A percentile compares a stretch with the other conserved stretches of the same genome.
phyloP scores from a whole-genome alignment of 2,113 vertebrate genomes.

The Leptosomus discolor region DNA sequence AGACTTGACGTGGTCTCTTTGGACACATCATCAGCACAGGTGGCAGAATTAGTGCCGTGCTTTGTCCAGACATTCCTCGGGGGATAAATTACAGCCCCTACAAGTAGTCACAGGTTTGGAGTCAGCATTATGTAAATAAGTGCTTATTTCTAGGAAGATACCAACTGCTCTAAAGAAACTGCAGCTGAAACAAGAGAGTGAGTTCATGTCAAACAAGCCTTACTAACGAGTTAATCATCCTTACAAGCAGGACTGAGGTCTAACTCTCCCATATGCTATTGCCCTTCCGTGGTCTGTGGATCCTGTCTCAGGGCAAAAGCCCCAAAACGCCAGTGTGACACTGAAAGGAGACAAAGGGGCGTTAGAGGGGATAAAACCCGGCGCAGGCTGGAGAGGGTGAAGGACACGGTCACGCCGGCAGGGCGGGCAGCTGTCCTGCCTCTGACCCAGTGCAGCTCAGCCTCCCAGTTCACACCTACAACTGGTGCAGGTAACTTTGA shows the following conservation, averaged over 20 bases:
- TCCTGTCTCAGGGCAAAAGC: neutral
- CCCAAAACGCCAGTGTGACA: fast-evolving
- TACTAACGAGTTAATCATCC: neutral
- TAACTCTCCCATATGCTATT: neutral
- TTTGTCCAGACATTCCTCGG: neutral
- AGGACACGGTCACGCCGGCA: fast-evolving
- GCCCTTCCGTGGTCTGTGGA: neutral
- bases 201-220: neutral
- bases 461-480: fast-evolving
- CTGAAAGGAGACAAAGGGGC: neutral
- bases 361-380: fast-evolving
- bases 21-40: neutral
- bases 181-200: neutral
- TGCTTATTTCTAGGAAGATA: neutral
- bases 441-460: fast-evolving
- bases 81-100: constrained; percentile 17
- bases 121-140: constrained; percentile 30
- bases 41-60: constrained; percentile 3
- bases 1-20: neutral
- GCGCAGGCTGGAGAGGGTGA: neutral
- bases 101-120: neutral
- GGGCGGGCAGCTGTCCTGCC: neutral
- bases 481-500: fast-evolving
- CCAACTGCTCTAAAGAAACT: neutral
- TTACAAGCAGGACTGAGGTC: neutral